Base-by-base conservation (phyloP, 2,888 invertebrate genomes). In the Conchocele bisecta region DNA sequence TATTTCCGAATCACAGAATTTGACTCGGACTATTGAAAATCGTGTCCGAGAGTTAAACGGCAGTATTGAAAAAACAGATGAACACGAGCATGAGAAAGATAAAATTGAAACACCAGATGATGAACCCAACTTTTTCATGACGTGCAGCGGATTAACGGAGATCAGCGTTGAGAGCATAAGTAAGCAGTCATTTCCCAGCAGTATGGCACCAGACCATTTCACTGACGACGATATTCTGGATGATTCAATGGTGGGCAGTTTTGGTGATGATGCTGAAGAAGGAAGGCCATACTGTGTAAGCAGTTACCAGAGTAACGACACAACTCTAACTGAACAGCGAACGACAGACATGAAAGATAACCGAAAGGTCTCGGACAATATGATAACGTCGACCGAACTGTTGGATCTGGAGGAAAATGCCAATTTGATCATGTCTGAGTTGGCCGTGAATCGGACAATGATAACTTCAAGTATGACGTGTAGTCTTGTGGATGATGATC, bases 381-480 rank as follows among this genome's bases (percentile, higher is more conserved):
- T n/a, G n/a, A 71, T 75, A 7, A 71, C 75, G 57, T 81, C 84
- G 7, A 91, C 92, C 15, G 92, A 93, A 63, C 89, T 93, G 60
- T 91, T 92, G 63, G 91, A 89, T 74, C 83, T 94, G 15, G 92
- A 93, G 79, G 92, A 93, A 78, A 94, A 94, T 83, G 93, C 93
- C 0, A 93, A 93, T 73, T 89, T 93, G 35, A 93, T 94, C 13
- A 86, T 94, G 46, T 92, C 92, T 65, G 93, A 92, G 31, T 87
- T 94, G 37, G 76, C 75, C 31, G 92, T 92, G 1, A 90, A 87
- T 42, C 75, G 82, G 33, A 85, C 88, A 66, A 79, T 87, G 48
- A 89, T 68, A 1, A 69, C 71, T 28, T 70, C 63, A 9, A 56
- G 48, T 11, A 63, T 68, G 17, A 65, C 89, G 51, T n/a, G n/a